phyloP scores from a whole-genome alignment of 1,140 invertebrate genomes.

The Subanguina moxae region DNA sequence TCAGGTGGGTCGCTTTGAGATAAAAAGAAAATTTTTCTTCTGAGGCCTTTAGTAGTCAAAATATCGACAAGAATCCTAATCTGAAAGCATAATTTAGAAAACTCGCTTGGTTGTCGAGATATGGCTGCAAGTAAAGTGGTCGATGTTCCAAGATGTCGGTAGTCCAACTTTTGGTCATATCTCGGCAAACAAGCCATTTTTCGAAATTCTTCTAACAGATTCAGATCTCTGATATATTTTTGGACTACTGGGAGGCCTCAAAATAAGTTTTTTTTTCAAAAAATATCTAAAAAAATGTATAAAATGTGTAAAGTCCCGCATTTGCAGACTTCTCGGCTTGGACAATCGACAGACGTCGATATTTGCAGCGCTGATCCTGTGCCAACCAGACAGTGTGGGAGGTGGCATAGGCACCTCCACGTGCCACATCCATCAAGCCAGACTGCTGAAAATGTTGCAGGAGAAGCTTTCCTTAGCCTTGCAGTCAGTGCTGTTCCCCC shows the following conservation, averaged over 20 bases:
- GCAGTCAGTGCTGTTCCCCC: neutral
- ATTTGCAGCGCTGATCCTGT: conserved; percentile 9
- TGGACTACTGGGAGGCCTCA: no score
- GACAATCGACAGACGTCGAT: neutral
- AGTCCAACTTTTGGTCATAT: no score
- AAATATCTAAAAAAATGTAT: neutral
- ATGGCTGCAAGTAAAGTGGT: no score
- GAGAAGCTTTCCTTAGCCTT: conserved; percentile 2
- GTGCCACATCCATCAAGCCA: neutral
- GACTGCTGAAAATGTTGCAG: conserved; percentile 13
- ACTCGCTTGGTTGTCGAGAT: no score
- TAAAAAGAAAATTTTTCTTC: neutral
- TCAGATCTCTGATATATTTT: no score
- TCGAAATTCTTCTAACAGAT: no score
- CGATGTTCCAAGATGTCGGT: no score
- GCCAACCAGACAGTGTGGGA: conserved; percentile 17
- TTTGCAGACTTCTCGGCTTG: neutral
- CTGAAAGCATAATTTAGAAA: no score
- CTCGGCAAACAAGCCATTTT: no score
- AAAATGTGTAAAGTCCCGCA: neutral
- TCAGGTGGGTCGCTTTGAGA: conserved; percentile 4
- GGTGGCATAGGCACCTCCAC: conserved; percentile 4
- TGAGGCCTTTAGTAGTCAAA: no score
- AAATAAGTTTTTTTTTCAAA: neutral
- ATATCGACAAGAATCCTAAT: no score